Base-by-base conservation (phyloP, 35 echinoderm and acorn worm genomes). In the Stichopus chloronotus region DNA sequence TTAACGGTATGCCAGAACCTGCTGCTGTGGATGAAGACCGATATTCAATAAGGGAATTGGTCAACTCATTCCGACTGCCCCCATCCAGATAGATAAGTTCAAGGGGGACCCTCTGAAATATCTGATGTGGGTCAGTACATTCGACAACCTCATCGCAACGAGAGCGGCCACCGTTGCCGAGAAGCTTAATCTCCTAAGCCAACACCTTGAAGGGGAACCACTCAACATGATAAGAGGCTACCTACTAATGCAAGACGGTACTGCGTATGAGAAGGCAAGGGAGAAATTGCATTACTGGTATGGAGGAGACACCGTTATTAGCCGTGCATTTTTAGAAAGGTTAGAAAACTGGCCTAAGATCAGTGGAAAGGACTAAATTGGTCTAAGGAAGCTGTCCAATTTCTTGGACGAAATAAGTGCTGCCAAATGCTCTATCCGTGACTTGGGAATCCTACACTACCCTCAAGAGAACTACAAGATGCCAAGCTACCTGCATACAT, bases 401-500 rank as follows among this genome's bases (percentile, higher is more conserved):
- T n/a, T n/a, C n/a, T n/a, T n/a, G n/a, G n/a, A n/a, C n/a, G n/a
- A n/a, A n/a, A n/a, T n/a, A n/a, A n/a, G n/a, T n/a, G n/a, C n/a
- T n/a, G n/a, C n/a, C n/a, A n/a, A n/a, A n/a, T n/a, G n/a, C n/a
- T n/a, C n/a, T n/a, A n/a, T n/a, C n/a, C n/a, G 74, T 4, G 17
- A 93, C 25, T 76, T 95, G 16, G 61, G 92, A 10, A 53, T 93
- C 43, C 76, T 98, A 3, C 72, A 98, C 78, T 95, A 98, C 78
- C 88, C 79, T 24, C 54, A 80, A 56, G 92, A 95, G 84, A 98
- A 95, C 81, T 59, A 82, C 14, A 98, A 98, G 53, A 19, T 98
- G 59, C 84, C 12, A 98, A 98, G 56, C 91, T 98, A 56, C 92
- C 96, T 6, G 61, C 90, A 7, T 94, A 92, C 90, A 19, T 98